These are phyloP conservation scores for Psittacula echo DNA, from an alignment of 2,797 vertebrate species.

Conservation along the genomic window DNA sequence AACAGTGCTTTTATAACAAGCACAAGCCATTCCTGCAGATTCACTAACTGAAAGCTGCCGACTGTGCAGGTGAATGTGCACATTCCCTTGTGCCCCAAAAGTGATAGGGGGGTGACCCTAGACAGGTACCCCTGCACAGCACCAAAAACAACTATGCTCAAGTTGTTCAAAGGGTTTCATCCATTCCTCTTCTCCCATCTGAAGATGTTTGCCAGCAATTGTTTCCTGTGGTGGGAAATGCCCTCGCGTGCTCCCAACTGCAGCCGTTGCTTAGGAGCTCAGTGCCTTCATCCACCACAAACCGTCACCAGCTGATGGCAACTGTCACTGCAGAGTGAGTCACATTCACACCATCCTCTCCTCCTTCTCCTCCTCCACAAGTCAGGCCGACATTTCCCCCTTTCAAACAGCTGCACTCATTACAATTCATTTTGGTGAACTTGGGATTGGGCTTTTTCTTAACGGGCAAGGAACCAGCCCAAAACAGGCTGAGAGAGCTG, in stretches of 20 bases:
- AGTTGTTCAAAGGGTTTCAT: background rate
- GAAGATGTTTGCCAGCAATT: background rate
- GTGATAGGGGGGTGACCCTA: background rate
- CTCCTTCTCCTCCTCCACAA: background rate
- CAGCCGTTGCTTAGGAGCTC: background rate
- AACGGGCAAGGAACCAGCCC: rapidly evolving
- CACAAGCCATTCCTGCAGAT: background rate
- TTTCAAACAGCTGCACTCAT: background rate
- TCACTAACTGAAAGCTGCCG: background rate
- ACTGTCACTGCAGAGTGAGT: background rate
- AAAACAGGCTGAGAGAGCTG: too few relatives aligned
- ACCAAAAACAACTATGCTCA: background rate
- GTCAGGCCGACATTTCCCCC: background rate
- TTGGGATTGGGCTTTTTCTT: background rate
- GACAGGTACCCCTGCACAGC: background rate
- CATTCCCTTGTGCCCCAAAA: background rate
- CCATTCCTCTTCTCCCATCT: background rate
- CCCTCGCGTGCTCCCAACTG: background rate
- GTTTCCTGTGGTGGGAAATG: background rate
- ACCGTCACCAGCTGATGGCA: background rate
- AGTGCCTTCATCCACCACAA: background rate
- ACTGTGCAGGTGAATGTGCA: background rate
- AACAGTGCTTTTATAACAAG: background rate
- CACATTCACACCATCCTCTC: background rate
- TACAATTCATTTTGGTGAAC: background rate